Evolutionary conservation across 2,113 vertebrate genomes (phyloP).

Genomic region (Eurypyga helias): DNA sequence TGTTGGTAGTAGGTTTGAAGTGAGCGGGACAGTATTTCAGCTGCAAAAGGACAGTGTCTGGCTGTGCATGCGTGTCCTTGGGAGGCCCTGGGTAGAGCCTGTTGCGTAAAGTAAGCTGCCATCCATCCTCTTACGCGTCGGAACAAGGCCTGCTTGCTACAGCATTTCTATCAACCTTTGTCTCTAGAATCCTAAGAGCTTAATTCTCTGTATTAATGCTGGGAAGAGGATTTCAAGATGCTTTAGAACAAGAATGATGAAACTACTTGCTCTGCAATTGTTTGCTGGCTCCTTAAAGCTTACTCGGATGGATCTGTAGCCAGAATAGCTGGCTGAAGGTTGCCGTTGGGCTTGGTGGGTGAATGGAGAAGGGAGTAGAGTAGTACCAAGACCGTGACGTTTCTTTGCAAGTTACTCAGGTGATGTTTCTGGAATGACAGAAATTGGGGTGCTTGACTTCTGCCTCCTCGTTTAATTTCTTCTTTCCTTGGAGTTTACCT

Average conservation of each 20-base stretch:
- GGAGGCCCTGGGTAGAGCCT: background rate
- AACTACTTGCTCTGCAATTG: background rate
- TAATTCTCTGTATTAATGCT: background rate
- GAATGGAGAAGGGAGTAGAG: background rate
- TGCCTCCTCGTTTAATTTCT: background rate
- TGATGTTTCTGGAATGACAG: background rate
- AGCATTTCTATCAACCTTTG: background rate
- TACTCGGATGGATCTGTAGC: background rate
- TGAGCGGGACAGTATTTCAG: background rate
- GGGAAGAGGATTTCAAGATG: constrained; percentile 4
- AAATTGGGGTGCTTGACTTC: background rate
- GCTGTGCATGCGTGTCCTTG: background rate
- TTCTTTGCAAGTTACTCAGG: background rate
- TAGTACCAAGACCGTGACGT: background rate
- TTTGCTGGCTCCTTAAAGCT: background rate
- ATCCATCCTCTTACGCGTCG: background rate
- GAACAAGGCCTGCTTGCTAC: background rate
- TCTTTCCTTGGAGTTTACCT: background rate
- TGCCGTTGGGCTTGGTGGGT: background rate
- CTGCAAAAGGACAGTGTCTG: background rate
- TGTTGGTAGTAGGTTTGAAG: background rate
- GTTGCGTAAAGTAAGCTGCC: background rate
- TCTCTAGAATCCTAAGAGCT: background rate
- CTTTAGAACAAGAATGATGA: background rate
- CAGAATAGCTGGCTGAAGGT: background rate